phyloP scores from a whole-genome alignment of 2,113 vertebrate genomes.

The Hucho hucho region DNA sequence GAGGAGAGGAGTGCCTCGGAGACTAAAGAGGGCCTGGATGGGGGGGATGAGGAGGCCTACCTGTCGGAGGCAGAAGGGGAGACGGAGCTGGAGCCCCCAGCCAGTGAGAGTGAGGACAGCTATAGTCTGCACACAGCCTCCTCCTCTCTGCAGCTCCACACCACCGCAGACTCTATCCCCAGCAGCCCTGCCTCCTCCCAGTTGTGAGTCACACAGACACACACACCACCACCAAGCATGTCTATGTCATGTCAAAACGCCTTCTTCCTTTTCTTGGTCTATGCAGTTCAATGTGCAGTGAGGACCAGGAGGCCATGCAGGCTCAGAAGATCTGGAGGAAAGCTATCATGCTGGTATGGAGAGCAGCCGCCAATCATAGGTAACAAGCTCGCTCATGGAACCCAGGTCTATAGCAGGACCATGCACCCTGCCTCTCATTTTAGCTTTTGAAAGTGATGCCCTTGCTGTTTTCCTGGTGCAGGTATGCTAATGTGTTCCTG shows the following conservation, averaged over 20 bases:
- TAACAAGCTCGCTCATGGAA: constrained; percentile 41
- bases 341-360: constrained; percentile 97
- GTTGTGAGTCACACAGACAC: constrained; percentile 80
- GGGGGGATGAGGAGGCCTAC: constrained; percentile 15
- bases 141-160: constrained; percentile 87
- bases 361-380: constrained; percentile 97
- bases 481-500: constrained; percentile 96
- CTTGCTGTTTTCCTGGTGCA: constrained; percentile 55
- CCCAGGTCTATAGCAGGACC: background rate
- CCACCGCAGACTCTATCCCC: constrained; percentile 89
- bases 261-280: background rate
- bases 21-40: constrained; percentile 64
- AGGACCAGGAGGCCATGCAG: constrained; percentile 95
- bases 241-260: background rate
- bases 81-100: constrained; percentile 84
- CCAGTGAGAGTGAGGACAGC: constrained; percentile 94
- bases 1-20: constrained; percentile 51
- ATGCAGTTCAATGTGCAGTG: constrained; percentile 89
- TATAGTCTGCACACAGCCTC: constrained; percentile 89
- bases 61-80: constrained; percentile 58
- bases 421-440: background rate
- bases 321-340: constrained; percentile 99
- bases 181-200: constrained; percentile 97
- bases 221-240: background rate
- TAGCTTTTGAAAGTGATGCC: background rate